phyloP scores from a whole-genome alignment of 2,888 invertebrate species.

The Exephanes ischioxanthus region DNA sequence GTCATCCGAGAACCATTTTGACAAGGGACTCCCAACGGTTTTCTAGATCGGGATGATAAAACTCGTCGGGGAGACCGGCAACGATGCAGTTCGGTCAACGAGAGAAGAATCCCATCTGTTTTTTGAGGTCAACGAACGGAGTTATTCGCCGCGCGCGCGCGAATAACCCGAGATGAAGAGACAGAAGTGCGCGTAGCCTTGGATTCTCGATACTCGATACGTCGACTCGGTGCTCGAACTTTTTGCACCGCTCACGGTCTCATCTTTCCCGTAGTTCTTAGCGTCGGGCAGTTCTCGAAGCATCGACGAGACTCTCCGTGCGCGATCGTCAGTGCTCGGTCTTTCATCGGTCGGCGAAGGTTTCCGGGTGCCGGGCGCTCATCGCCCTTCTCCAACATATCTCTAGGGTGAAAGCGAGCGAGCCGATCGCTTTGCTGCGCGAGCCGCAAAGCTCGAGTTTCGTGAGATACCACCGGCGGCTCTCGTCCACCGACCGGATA shows the following conservation, averaged over 20 bases:
- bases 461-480: conserved; percentile 4
- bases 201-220: conserved; percentile 55
- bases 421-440: conserved; percentile 18
- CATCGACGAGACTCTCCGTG: not conserved
- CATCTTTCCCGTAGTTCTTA: conserved; percentile 39
- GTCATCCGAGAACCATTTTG: conserved; percentile 21
- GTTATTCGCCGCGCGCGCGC: not conserved
- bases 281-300: not conserved
- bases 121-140: conserved; percentile 63
- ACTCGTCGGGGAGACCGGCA: not conserved
- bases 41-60: conserved; percentile 18
- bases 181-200: conserved; percentile 16
- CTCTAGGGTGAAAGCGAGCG: conserved; percentile 55
- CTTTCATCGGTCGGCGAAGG: conserved; percentile 22
- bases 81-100: conserved; percentile 10
- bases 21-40: conserved; percentile 7
- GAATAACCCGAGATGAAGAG: conserved; percentile 31
- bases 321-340: conserved; percentile 34
- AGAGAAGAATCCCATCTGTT: conserved; percentile 13
- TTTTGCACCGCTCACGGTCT: conserved; percentile 22
- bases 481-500: conserved; percentile 10
- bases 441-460: conserved; percentile 20
- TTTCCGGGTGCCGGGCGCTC: conserved; percentile 45
- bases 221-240: conserved; percentile 25
- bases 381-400: conserved; percentile 37